These are phyloP conservation scores for Drosophila pachea DNA, from an alignment of 1,140 invertebrate genomes.

Conservation along the genomic window DNA sequence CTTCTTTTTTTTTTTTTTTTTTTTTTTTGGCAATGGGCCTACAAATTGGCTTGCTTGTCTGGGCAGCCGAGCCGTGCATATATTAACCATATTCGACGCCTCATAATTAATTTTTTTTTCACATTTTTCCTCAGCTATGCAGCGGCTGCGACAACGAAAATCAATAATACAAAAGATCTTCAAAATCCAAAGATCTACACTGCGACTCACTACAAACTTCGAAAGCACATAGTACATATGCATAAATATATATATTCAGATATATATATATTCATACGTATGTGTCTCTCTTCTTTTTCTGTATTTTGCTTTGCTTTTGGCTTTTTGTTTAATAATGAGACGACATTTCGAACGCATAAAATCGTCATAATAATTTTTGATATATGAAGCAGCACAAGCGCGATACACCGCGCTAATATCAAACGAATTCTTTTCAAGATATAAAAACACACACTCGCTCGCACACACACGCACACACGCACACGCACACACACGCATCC, in stretches of 20 bases:
- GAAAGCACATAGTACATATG: constrained; percentile 41
- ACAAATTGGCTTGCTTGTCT: constrained; percentile 70
- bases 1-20: constrained; percentile 8
- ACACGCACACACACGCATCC: constrained; percentile 21
- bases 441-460: constrained; percentile 46
- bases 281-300: constrained; percentile 39
- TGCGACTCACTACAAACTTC: no score
- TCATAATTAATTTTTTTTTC: constrained; percentile 68
- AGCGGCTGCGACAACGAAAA: constrained; percentile 35
- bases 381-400: constrained; percentile 77
- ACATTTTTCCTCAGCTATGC: constrained; percentile 20
- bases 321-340: constrained; percentile 79
- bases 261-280: constrained; percentile 22
- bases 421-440: constrained; percentile 79
- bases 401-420: constrained; percentile 74
- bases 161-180: constrained; percentile 50
- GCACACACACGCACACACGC: constrained; percentile 21
- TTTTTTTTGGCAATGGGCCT: constrained; percentile 64
- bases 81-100: constrained; percentile 45
- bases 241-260: constrained; percentile 26
- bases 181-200: constrained; percentile 9
- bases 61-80: constrained; percentile 32
- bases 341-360: constrained; percentile 79
- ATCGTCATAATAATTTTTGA: constrained; percentile 79
- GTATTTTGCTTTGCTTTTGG: constrained; percentile 44